Conservation (phyloP, 2,113 vertebrate genomes). For the Chroicocephalus ridibundus region DNA sequence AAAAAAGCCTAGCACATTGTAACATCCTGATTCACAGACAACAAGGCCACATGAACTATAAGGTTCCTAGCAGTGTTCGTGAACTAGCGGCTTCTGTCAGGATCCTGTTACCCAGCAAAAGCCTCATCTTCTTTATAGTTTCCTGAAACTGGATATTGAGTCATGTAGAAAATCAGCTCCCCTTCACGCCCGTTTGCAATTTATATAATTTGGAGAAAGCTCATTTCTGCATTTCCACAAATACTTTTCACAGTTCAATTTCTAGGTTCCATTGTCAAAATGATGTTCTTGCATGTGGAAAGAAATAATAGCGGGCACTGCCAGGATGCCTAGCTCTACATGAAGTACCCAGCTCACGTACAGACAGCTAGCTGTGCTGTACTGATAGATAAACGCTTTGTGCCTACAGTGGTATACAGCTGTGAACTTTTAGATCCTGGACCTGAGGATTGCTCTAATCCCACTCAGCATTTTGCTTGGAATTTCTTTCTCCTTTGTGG, state of each 20-base stretch:
- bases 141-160: not conserved
- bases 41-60: not conserved
- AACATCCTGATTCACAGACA: not conserved
- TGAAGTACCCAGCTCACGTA: not conserved
- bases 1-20: not conserved
- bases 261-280: constrained; percentile 18
- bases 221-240: constrained; percentile 22
- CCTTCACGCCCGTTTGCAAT: not conserved
- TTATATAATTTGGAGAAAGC: constrained; percentile 26
- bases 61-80: not conserved
- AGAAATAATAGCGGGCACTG: not conserved
- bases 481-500: not conserved
- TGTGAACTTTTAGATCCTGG: not conserved
- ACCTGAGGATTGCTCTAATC: not conserved
- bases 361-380: not conserved
- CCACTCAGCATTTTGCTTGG: not conserved
- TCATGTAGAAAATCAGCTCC: constrained; percentile 22
- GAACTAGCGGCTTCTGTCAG: not conserved
- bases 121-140: not conserved
- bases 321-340: not conserved
- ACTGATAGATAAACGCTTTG: not conserved
- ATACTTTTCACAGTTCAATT: not conserved
- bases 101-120: not conserved
- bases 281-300: not conserved
- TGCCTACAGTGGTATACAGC: not conserved